phyloP scores from a whole-genome alignment of 92 coral and sea anemone genomes.

The Chrysogorgia sp. region DNA sequence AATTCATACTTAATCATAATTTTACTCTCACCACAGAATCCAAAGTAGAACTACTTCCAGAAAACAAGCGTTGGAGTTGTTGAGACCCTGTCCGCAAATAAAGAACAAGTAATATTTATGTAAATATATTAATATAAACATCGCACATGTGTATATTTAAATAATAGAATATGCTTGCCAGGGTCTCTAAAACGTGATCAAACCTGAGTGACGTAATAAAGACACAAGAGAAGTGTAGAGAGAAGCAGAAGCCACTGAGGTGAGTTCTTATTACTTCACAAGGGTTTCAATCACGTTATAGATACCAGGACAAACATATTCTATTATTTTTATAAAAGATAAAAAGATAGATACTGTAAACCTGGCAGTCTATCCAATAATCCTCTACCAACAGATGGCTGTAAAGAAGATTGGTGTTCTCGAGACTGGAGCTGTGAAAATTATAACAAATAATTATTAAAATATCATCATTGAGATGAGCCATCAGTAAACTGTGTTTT shows the following conservation, averaged over 20 bases:
- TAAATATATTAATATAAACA: no score
- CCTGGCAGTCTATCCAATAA: slow-evolving; percentile 35
- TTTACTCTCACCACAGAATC: slow-evolving; percentile 16
- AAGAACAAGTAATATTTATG: neutral
- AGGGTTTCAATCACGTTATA: no score
- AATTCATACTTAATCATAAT: neutral
- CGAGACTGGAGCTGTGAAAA: slow-evolving; percentile 5
- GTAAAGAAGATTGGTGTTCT: slow-evolving; percentile 2
- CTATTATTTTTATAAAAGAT: no score
- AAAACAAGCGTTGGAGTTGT: slow-evolving; percentile 31
- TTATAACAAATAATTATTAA: neutral
- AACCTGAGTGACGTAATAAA: no score
- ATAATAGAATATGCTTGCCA: no score
- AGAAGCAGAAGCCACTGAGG: neutral
- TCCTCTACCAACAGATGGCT: slow-evolving; percentile 7
- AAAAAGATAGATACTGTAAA: neutral
- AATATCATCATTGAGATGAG: no score
- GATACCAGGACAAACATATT: no score
- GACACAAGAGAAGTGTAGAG: no score
- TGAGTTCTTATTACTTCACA: neutral
- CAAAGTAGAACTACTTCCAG: slow-evolving; percentile 22
- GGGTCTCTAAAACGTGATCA: no score
- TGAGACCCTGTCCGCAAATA: slow-evolving; percentile 22
- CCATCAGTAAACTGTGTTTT: no score
- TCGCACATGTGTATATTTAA: no score